phyloP scores from a whole-genome alignment of 2,797 vertebrate genomes.

The Sebastes ruberrimus region DNA sequence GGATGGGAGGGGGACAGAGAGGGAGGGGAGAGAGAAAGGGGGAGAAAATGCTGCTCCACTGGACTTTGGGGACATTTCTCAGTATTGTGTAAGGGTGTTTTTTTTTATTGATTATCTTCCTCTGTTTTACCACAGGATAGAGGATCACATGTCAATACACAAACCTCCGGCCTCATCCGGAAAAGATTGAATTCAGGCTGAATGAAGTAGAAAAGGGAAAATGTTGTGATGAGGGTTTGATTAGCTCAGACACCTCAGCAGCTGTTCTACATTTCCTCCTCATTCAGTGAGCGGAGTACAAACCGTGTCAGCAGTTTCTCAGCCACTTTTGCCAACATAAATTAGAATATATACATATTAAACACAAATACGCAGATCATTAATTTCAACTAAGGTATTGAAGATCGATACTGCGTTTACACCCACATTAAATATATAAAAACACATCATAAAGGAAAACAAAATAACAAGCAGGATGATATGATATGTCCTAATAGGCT shows the following conservation, averaged over 20 bases:
- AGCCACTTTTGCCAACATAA: background rate
- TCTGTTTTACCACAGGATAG: constrained; percentile 39
- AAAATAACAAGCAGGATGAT: background rate
- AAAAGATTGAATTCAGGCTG: constrained; percentile 5
- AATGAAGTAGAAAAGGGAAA: constrained; percentile 11
- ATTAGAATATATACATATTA: background rate
- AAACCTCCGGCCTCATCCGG: constrained; percentile 10
- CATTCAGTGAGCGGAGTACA: background rate
- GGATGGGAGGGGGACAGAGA: constrained; percentile 52
- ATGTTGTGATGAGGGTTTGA: constrained; percentile 19
- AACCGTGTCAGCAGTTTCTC: constrained; percentile 30
- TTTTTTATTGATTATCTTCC: constrained; percentile 49
- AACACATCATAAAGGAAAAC: background rate
- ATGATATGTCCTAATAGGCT: background rate
- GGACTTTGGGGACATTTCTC: constrained; percentile 73
- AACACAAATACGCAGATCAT: background rate
- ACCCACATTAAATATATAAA: background rate
- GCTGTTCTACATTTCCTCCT: constrained; percentile 15
- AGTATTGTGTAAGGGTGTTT: constrained; percentile 47
- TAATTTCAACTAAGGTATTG: background rate
- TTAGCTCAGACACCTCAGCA: constrained; percentile 24
- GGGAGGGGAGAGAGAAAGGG: constrained; percentile 43
- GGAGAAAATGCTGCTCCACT: constrained; percentile 64
- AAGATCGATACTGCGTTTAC: background rate
- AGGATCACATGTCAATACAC: constrained; percentile 47